Conservation (phyloP, 2,113 vertebrate genomes). For the Tupaia chinensis region DNA sequence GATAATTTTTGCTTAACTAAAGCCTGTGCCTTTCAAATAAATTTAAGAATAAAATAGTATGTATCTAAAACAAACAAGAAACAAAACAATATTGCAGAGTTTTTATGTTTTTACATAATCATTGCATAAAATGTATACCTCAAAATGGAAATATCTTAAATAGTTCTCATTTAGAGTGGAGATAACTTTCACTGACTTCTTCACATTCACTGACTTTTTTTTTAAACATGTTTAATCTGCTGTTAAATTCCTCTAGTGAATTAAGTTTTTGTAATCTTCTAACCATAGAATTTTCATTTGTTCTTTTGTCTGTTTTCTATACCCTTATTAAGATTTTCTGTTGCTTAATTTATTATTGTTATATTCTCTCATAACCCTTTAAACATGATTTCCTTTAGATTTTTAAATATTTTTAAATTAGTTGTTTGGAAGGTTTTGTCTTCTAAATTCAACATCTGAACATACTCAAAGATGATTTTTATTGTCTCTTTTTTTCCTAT, state of each 20-base stretch:
- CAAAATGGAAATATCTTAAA: not conserved
- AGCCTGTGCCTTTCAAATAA: not conserved
- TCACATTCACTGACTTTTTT: not conserved
- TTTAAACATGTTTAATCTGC: not conserved
- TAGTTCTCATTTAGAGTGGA: not conserved
- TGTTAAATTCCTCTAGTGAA: not conserved
- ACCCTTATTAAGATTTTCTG: not conserved
- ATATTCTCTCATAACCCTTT: not conserved
- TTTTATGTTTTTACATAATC: not conserved
- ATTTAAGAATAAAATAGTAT: not conserved
- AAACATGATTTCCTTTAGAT: not conserved
- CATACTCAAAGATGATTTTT: not conserved
- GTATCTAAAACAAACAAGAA: not conserved
- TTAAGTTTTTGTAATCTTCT: not conserved
- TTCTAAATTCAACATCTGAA: not conserved
- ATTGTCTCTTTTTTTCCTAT: not conserved
- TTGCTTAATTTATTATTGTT: not conserved
- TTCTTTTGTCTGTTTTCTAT: not conserved
- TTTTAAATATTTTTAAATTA: not conserved
- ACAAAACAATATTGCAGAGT: too few species aligned
- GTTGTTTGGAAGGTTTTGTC: not conserved
- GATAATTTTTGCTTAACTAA: not conserved
- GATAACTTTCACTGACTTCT: not conserved
- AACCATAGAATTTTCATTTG: not conserved
- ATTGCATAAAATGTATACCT: not conserved